Evolutionary conservation across 2,113 vertebrate genomes (phyloP), one percentile per base, ranked within the genome.

Genomic region (Gila orcuttii): DNA sequence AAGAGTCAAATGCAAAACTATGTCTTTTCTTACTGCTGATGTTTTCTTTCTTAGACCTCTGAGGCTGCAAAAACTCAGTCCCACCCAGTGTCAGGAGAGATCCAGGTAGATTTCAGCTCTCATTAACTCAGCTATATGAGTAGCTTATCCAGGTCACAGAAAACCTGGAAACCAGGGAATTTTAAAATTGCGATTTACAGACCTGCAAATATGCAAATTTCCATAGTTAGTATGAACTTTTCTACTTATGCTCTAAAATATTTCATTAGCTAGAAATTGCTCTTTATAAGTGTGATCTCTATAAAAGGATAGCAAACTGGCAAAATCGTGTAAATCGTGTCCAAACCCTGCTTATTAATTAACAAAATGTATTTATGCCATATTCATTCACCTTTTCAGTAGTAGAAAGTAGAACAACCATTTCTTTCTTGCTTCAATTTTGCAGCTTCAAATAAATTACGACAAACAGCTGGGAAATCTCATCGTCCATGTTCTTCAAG

Each of bases 401-500:
- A n/a, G 11, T 60, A 59, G 1, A 47, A 3, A 71, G 33, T 39
- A 39, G 33, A 71, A 39, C 10, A 28, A 39, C 3, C 21, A 23
- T 79, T 57, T 39, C 3, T 69, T n/a, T 50, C 12, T 59, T 39
- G 23, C 7, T 47, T 82, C 28, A 55, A 66, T 86, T 84, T 87
- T 88, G 78, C 94, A 99, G 98, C 97, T 99, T 94, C 98, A 99
- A 95, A 96, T 99, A 93, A 99, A 96, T 95, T 98, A 99, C 73
- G 98, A 99, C 94, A 97, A 97, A 91, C 96, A 97, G 91, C 95
- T 98, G 88, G 98, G 97, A 87, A 99, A 99, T 93, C 93, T 99
- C 89, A 97, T 99, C 87, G 97, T 99, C 86, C 98, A 99, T 60
- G 96, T 99, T 85, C 98, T 99, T 86, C 98, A 99, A 95, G 98